Percentiles rank a stretch among this genome's conserved stretches.
Evolutionary conservation across 2,888 invertebrate species (phyloP).

Genomic region (Melolontha melolontha): DNA sequence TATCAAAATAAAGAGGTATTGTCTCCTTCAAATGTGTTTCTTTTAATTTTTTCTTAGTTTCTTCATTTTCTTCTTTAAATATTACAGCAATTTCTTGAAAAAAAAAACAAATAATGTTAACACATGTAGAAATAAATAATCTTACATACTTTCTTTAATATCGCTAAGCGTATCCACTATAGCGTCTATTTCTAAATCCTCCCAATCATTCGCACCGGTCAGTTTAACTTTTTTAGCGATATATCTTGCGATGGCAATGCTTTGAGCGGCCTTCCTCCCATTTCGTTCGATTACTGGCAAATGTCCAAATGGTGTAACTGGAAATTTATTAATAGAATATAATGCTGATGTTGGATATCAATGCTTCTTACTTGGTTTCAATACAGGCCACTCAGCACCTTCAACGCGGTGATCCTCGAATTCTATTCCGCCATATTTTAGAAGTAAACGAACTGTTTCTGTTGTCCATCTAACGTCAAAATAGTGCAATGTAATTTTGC

Average conservation of each 20-base stretch:
- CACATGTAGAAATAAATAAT: neutral
- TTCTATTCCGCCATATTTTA: conserved; percentile 68
- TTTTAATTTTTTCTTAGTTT: conserved; percentile 66
- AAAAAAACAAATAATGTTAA: neutral
- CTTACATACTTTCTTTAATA: conserved; percentile 67
- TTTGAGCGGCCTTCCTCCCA: conserved; percentile 71
- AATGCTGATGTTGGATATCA: neutral
- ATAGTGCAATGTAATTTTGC: conserved; percentile 65
- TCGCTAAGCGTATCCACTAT: conserved; percentile 71
- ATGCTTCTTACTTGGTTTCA: conserved; percentile 68
- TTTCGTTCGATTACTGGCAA: conserved; percentile 73
- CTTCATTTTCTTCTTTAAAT: conserved; percentile 69
- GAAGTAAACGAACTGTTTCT: conserved; percentile 70
- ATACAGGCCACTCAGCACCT: conserved; percentile 68
- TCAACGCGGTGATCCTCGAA: conserved; percentile 70
- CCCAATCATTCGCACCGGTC: conserved; percentile 68
- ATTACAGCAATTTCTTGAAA: conserved; percentile 67
- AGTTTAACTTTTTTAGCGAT: conserved; percentile 71
- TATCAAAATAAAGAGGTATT: conserved; percentile 70
- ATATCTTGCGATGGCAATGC: conserved; percentile 71
- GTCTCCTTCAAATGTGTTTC: conserved; percentile 66
- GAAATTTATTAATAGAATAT: neutral
- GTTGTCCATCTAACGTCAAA: conserved; percentile 71
- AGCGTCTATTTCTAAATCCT: conserved; percentile 72
- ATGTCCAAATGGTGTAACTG: conserved; percentile 73